These are phyloP conservation scores for Drosophila persimilis DNA, from an alignment of 1,140 invertebrate species.

Conservation along the genomic window DNA sequence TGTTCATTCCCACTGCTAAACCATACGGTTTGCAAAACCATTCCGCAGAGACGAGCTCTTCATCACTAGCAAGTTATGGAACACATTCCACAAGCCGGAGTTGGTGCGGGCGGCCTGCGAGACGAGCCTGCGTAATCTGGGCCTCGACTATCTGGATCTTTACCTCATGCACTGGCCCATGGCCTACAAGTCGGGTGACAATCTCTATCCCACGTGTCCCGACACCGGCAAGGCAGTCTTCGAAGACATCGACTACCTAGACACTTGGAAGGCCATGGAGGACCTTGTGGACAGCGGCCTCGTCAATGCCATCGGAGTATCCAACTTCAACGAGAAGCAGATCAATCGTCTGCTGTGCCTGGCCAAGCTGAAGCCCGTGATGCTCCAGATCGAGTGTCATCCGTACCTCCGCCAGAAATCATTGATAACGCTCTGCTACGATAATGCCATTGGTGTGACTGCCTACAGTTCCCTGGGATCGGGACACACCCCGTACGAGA, in stretches of 20 bases:
- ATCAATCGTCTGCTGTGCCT: constrained; percentile 88
- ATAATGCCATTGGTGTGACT: constrained; percentile 88
- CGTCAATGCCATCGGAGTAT: constrained; percentile 91
- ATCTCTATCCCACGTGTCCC: constrained; percentile 83
- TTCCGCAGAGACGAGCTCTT: constrained; percentile 86
- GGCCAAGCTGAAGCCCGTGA: constrained; percentile 89
- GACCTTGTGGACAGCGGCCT: constrained; percentile 88
- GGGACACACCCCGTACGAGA: constrained; percentile 83
- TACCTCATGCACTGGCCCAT: constrained; percentile 93
- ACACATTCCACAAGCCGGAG: constrained; percentile 71
- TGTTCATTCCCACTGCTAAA: constrained; percentile 60
- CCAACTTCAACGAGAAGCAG: constrained; percentile 95
- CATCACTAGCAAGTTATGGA: constrained; percentile 85
- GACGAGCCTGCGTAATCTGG: constrained; percentile 86
- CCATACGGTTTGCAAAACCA: background rate
- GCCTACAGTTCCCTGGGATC: constrained; percentile 92
- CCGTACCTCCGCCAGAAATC: constrained; percentile 92
- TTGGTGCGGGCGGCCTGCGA: constrained; percentile 71
- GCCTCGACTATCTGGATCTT: constrained; percentile 90
- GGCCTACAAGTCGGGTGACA: constrained; percentile 82
- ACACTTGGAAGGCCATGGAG: constrained; percentile 96
- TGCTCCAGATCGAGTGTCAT: constrained; percentile 92
- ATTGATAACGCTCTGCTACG: constrained; percentile 88
- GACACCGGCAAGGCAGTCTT: constrained; percentile 85
- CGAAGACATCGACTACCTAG: constrained; percentile 89